A percentile compares a stretch with the other conserved stretches of the same genome.
Conservation (phyloP, 2,113 vertebrate species). For the Eublepharis macularius region DNA sequence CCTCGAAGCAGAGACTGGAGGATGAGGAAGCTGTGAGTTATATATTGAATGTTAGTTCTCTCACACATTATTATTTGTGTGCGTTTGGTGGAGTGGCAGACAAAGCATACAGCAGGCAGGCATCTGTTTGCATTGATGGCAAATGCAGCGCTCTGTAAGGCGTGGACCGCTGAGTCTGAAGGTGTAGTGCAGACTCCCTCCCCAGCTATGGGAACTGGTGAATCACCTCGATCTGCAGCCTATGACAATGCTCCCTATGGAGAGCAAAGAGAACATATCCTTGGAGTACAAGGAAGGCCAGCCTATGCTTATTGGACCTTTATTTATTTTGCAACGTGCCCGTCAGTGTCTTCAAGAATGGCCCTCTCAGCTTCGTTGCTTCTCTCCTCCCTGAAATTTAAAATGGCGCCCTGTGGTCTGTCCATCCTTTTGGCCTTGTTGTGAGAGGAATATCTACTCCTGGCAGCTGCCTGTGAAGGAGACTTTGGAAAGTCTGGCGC, state of each 20-base stretch:
- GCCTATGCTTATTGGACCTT: background rate
- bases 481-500: slow-evolving; percentile 31
- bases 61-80: too few relatives aligned
- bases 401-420: background rate
- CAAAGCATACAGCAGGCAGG: too few relatives aligned
- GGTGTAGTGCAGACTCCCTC: background rate
- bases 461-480: background rate
- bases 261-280: slow-evolving; percentile 24
- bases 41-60: too few relatives aligned
- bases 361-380: background rate
- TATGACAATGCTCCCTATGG: rapidly evolving
- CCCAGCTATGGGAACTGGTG: background rate
- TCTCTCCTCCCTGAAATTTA: background rate
- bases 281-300: background rate
- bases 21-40: too few relatives aligned
- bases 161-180: too few relatives aligned
- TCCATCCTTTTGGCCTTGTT: slow-evolving; percentile 14
- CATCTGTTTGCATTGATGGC: too few relatives aligned
- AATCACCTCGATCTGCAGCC: background rate
- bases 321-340: background rate
- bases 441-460: background rate
- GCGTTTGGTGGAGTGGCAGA: too few relatives aligned
- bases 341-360: background rate
- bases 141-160: too few relatives aligned
- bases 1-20: too few relatives aligned